phyloP scores from a whole-genome alignment of 2,888 invertebrate species.

The Sclerodermus sp. region DNA sequence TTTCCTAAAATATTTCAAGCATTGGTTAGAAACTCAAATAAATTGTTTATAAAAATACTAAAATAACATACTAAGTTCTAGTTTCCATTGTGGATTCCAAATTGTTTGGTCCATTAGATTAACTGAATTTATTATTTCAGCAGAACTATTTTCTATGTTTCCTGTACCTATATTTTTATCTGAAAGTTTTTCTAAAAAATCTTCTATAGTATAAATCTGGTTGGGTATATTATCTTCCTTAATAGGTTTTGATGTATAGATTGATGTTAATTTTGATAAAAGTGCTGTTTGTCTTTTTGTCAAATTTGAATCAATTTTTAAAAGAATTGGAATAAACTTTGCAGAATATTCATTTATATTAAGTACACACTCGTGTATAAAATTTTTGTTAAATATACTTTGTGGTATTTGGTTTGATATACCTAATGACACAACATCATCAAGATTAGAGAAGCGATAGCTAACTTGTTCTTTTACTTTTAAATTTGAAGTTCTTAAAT shows the following conservation, averaged over 20 bases:
- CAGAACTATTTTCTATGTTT: background rate
- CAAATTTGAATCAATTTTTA: slow-evolving; percentile 36
- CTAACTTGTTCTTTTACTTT: slow-evolving; percentile 35
- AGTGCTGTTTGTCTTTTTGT: slow-evolving; percentile 23
- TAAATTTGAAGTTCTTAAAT: slow-evolving; percentile 20
- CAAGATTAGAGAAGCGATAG: slow-evolving; percentile 31
- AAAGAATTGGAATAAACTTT: slow-evolving; percentile 34
- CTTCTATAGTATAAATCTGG: slow-evolving; percentile 59
- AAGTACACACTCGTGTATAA: slow-evolving; percentile 34
- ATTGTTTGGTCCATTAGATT: slow-evolving; percentile 31
- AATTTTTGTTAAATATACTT: slow-evolving; percentile 35
- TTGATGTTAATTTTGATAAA: slow-evolving; percentile 33
- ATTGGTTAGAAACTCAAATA: too few relatives aligned
- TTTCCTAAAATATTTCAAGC: slow-evolving; percentile 40
- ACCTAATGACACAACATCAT: slow-evolving; percentile 33
- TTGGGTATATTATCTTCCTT: slow-evolving; percentile 20
- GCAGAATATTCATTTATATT: slow-evolving; percentile 37
- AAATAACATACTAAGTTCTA: slow-evolving; percentile 27
- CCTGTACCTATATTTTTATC: background rate
- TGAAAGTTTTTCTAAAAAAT: slow-evolving; percentile 42
- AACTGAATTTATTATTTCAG: slow-evolving; percentile 2
- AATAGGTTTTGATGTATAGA: slow-evolving; percentile 35
- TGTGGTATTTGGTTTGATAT: slow-evolving; percentile 28
- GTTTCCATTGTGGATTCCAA: slow-evolving; percentile 41
- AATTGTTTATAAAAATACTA: background rate